Evolutionary conservation across 2,888 invertebrate genomes (phyloP), one percentile per base, ranked within the genome.

Genomic region (Amorpha juglandis): DNA sequence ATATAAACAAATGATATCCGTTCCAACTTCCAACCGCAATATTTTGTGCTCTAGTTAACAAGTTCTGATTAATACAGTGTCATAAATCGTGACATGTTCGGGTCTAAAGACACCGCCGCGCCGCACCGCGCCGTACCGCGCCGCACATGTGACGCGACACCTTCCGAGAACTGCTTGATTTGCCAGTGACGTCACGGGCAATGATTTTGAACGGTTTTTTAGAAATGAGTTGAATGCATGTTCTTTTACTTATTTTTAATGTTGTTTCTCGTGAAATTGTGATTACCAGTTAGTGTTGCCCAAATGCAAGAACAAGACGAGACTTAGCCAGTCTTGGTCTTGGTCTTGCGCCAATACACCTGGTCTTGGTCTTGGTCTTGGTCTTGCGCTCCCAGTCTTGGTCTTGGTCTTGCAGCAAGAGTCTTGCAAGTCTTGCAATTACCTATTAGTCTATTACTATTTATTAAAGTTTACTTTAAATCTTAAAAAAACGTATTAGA

Each of bases 51-150:
- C 81, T 85, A 81, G 85, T 85, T 82, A 83, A 80, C 77, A 70
- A 78, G 78, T 75, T 82, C 86, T 86, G 88, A 91, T 89, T 84
- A 88, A 89, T 89, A 86, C 79, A 73, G 69, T 72, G 69, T 78
- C 84, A 84, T 91, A 90, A 91, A 91, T 90, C 80, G 78, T 82
- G 77, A 77, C 74, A 77, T 79, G 76, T 74, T 71, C 75, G 77
- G 75, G 76, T 76, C 78, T 82, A 83, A 84, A 78, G 72, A 71
- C 73, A 77, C 84, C 83, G 86, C 80, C 80, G 79, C 76, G n/a
- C n/a, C n/a, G n/a, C n/a, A n/a, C n/a, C n/a, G n/a, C n/a, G n/a
- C n/a, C n/a, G n/a, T n/a, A n/a, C n/a, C n/a, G n/a, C 76, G 74
- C 70, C 67, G 71, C 82, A 82, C 77, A 75, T 81, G 80, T 78